These are phyloP conservation scores for Lasioglossum calceatum DNA, from an alignment of 2,888 invertebrate species.

Conservation along the genomic window DNA sequence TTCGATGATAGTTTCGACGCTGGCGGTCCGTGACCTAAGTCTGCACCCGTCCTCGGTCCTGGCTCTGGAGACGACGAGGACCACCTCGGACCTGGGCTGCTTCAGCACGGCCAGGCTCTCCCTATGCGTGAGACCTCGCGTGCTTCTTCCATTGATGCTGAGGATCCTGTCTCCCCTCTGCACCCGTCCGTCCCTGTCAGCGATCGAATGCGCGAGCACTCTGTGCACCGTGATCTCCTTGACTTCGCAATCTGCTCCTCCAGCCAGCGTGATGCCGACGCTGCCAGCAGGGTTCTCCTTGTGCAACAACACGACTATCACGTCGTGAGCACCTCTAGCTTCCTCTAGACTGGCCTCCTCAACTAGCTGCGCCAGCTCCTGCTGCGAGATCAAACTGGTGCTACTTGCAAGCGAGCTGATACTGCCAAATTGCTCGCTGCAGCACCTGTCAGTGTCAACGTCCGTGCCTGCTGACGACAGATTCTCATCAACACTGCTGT, in stretches of 20 bases:
- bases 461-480: constrained; percentile 70
- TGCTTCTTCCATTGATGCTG: constrained; percentile 94
- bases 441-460: constrained; percentile 73
- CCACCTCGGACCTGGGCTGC: constrained; percentile 91
- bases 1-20: constrained; percentile 82
- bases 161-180: constrained; percentile 95
- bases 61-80: constrained; percentile 90
- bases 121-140: constrained; percentile 93
- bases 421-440: constrained; percentile 85
- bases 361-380: constrained; percentile 88
- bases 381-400: constrained; percentile 86
- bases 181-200: constrained; percentile 93
- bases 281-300: constrained; percentile 90
- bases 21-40: constrained; percentile 78
- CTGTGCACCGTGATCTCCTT: constrained; percentile 97
- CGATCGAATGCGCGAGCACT: constrained; percentile 93
- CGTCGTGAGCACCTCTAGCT: constrained; percentile 85
- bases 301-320: constrained; percentile 88
- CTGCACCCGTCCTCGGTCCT: constrained; percentile 75
- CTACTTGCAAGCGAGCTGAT: constrained; percentile 86
- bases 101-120: constrained; percentile 95
- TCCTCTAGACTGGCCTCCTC: constrained; percentile 89
- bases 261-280: constrained; percentile 94
- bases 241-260: constrained; percentile 95
- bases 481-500: constrained; percentile 85